Evolutionary conservation across 2,797 vertebrate genomes (phyloP).

Genomic region (Eidolon dupreanum): DNA sequence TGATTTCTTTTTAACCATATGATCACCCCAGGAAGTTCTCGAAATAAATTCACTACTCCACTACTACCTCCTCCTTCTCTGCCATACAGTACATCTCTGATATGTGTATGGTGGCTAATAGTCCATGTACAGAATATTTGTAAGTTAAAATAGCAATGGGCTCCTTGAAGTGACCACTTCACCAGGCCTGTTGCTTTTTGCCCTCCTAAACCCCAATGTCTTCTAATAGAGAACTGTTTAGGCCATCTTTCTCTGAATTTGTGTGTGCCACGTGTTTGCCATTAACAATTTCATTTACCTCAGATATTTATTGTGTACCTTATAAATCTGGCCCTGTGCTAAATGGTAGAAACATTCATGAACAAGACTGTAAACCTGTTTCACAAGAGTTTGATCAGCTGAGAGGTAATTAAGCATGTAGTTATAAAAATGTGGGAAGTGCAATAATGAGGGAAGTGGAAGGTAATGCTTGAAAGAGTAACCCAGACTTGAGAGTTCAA

Average conservation of each 20-base stretch:
- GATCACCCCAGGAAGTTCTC: slow-evolving; percentile 43
- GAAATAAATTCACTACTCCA: slow-evolving; percentile 50
- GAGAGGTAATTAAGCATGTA: neutral
- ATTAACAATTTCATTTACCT: neutral
- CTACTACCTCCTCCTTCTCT: slow-evolving; percentile 41
- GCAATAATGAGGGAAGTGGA: neutral
- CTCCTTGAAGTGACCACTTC: neutral
- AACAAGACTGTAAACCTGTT: neutral
- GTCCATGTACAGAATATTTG: neutral
- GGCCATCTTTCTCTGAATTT: neutral
- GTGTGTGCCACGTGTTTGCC: neutral
- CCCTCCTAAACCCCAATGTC: neutral
- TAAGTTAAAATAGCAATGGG: slow-evolving; percentile 34
- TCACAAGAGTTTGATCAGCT: neutral
- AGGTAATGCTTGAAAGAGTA: neutral
- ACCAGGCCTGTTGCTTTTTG: neutral
- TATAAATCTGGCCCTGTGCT: neutral
- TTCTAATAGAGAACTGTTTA: neutral
- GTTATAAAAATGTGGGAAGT: neutral
- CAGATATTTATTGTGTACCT: neutral
- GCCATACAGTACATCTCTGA: neutral
- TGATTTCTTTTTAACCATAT: slow-evolving; percentile 11
- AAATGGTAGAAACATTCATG: neutral
- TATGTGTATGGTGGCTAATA: neutral
- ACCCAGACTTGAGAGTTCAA: neutral